Evolutionary conservation across 2,888 invertebrate species (phyloP).

Genomic region (Gisinianus flammeolus): DNA sequence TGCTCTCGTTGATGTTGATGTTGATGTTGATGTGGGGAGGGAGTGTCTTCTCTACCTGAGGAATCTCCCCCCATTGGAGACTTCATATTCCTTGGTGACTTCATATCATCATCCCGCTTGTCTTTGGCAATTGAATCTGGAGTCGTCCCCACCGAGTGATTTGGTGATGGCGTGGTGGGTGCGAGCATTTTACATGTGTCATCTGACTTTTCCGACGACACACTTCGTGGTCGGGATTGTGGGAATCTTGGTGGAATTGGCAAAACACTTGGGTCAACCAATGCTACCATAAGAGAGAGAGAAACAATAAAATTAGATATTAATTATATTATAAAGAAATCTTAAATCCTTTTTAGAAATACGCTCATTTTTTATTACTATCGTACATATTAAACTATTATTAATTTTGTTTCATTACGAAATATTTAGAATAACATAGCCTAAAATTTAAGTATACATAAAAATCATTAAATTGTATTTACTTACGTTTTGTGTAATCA

Average conservation of each 20-base stretch:
- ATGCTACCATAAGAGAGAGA: too few species aligned
- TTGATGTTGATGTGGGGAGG: conserved; percentile 68
- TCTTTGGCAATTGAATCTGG: conserved; percentile 41
- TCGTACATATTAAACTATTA: too few species aligned
- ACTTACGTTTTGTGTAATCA: conserved; percentile 91
- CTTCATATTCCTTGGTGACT: conserved; percentile 68
- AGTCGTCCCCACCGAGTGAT: conserved; percentile 27
- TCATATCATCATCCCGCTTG: conserved; percentile 70
- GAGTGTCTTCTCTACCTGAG: conserved; percentile 22
- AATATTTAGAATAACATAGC: too few species aligned
- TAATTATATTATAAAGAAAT: too few species aligned
- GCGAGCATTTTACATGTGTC: conserved; percentile 49
- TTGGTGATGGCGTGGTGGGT: conserved; percentile 43
- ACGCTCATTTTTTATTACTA: too few species aligned
- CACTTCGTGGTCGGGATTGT: conserved; percentile 53
- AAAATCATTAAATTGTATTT: too few species aligned
- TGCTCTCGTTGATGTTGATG: conserved; percentile 62
- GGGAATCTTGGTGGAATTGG: conserved; percentile 52
- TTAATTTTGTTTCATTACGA: too few species aligned
- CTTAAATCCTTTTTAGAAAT: too few species aligned
- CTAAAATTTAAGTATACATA: too few species aligned
- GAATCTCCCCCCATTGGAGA: conserved; percentile 26
- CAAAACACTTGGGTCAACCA: conserved; percentile 72
- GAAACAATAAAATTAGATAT: too few species aligned
- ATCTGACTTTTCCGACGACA: conserved; percentile 56